A percentile compares a stretch with the other conserved stretches of the same genome.
phyloP scores from a whole-genome alignment of 2,888 invertebrate species.

The Pollenia labialis region DNA sequence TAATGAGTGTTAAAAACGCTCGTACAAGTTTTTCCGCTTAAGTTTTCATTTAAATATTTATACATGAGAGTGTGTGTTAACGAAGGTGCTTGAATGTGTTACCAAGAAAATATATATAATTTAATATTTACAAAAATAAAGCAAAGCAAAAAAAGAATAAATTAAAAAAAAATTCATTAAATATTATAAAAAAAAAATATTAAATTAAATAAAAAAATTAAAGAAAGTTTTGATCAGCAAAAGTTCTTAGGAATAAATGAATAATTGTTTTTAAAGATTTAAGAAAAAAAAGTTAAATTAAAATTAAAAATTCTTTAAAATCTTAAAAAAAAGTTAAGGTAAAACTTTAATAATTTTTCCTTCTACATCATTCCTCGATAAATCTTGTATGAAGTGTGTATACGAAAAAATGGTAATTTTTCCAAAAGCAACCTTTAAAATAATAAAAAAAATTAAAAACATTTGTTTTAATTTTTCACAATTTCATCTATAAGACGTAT shows the following conservation, averaged over 20 bases:
- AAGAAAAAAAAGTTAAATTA: background rate
- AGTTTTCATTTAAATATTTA: slow-evolving; percentile 48
- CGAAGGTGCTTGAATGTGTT: slow-evolving; percentile 27
- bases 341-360: slow-evolving; percentile 27
- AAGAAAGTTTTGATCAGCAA: background rate
- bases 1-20: slow-evolving; percentile 50
- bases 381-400: slow-evolving; percentile 65
- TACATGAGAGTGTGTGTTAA: slow-evolving; percentile 12
- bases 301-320: slow-evolving; percentile 23
- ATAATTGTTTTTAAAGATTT: background rate
- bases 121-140: slow-evolving; percentile 19
- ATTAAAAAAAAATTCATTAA: slow-evolving; percentile 25
- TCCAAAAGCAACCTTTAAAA: background rate
- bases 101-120: slow-evolving; percentile 46
- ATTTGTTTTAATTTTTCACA: slow-evolving; percentile 48
- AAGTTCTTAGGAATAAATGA: background rate
- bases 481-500: background rate
- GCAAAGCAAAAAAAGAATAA: slow-evolving; percentile 18
- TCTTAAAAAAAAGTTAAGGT: slow-evolving; percentile 5
- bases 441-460: slow-evolving; percentile 9
- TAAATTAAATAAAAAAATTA: slow-evolving; percentile 4
- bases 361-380: slow-evolving; percentile 7
- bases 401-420: slow-evolving; percentile 72
- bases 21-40: slow-evolving; percentile 65
- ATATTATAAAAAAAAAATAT: background rate